Evolutionary conservation across 2,797 vertebrate genomes (phyloP), one percentile per base, ranked within the genome.

Genomic region (Onychomys arenicola): DNA sequence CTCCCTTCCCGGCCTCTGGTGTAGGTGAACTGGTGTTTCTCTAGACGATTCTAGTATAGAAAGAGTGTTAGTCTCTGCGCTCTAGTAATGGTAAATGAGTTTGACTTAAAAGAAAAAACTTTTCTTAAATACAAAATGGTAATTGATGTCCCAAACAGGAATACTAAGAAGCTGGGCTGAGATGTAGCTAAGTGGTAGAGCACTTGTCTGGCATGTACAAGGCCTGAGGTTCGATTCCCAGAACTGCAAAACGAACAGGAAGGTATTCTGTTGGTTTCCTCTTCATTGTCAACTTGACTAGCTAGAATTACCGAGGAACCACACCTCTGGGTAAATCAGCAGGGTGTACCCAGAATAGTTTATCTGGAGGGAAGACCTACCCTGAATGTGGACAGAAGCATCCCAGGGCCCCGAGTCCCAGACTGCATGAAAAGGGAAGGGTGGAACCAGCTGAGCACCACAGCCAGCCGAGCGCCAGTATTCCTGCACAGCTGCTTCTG

Each of bases 71-170:
- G 37, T 37, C 12, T 46, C 34, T 65, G 80, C 21, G 17, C 67
- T 96, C 29, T 34, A 93, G 40, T 82, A 89, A 57, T 92, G 25
- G 11, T 77, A n/a, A n/a, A 77, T 94, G 59, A 94, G 21, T 73
- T 84, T 80, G 32, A n/a, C 76, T 95, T 75, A 65, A 25, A 59
- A 55, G 4, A 71, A 25, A 67, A 19, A 83, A 34, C 7, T 55
- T 27, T 59, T 89, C 34, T 67, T 59, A 4, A 67, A 46, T 32
- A 46, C 69, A 49, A 55, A 65, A 69, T 82, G 57, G 43, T 55
- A 13, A 71, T 83, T 92, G 13, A 34, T 69, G 78, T 69, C 65
- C 57, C 40, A 84, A 80, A 67, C n/a, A 77, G 37, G 61, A 92
- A 17, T 49, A 25, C n/a, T 21, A 52, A 82, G 55, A 92, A 61